Conservation (phyloP, 2,888 invertebrate species). For the Ametastegia equiseti region DNA sequence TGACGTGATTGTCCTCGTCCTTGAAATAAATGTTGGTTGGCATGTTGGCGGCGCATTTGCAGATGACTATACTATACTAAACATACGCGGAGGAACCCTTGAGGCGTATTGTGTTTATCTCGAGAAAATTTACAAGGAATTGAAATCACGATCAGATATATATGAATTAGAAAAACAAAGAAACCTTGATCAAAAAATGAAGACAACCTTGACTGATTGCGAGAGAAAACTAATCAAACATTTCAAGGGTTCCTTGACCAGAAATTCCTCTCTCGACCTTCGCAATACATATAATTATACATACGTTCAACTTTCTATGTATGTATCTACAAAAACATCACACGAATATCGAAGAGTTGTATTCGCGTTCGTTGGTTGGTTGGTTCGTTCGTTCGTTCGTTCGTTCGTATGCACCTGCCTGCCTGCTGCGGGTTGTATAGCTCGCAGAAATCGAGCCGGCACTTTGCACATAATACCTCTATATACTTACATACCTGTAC, state of each 20-base stretch:
- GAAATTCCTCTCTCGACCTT: background rate
- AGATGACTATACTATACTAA: background rate
- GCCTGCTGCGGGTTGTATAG: constrained; percentile 25
- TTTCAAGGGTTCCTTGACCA: constrained; percentile 12
- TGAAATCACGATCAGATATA: too few species aligned
- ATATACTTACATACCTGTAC: background rate
- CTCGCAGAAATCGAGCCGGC: constrained; percentile 7
- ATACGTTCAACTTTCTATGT: too few species aligned
- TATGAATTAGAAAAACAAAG: background rate
- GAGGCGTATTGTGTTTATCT: too few species aligned
- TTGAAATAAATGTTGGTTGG: background rate
- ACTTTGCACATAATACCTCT: constrained; percentile 40
- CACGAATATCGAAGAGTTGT: background rate
- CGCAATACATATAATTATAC: background rate
- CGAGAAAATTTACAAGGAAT: too few species aligned
- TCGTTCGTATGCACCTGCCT: constrained; percentile 27
- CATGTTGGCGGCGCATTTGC: constrained; percentile 17
- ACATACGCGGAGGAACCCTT: background rate
- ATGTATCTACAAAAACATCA: too few species aligned
- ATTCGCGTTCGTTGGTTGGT: constrained; percentile 9
- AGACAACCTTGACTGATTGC: background rate
- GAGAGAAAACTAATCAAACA: background rate
- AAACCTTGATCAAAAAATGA: background rate
- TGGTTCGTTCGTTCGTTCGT: too few species aligned
- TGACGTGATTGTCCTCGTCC: too few species aligned